phyloP scores from a whole-genome alignment of 2,888 invertebrate species.

The Nemoura dubitans region DNA sequence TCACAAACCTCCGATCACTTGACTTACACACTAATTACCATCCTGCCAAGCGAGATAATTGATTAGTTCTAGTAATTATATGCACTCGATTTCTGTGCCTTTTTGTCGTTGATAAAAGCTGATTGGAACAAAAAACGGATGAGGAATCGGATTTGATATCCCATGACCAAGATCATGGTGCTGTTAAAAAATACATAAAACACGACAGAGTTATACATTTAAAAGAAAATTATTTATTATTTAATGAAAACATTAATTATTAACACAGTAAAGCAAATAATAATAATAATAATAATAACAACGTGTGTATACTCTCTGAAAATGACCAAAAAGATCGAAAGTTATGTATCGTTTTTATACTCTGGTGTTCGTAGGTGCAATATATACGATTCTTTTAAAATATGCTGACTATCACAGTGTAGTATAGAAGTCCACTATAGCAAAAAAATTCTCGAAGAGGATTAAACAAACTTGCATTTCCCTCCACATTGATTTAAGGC shows the following conservation, averaged over 20 bases:
- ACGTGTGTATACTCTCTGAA: neutral
- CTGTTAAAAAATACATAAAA: neutral
- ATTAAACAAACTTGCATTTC: no score
- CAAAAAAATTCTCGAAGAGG: neutral
- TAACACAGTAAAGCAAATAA: neutral
- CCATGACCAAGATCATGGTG: neutral
- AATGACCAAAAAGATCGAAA: no score
- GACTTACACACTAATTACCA: neutral
- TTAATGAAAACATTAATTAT: neutral
- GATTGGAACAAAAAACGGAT: neutral
- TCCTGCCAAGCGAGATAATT: neutral
- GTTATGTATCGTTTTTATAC: no score
- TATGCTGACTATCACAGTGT: neutral
- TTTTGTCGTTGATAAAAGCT: neutral
- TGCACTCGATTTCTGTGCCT: neutral
- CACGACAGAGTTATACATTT: neutral
- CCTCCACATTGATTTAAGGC: neutral
- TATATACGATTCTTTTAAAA: no score
- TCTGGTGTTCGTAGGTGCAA: no score
- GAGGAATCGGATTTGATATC: neutral
- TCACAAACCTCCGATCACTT: neutral
- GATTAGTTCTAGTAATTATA: neutral
- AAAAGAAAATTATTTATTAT: neutral
- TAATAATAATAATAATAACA: neutral
- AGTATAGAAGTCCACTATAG: neutral